These are phyloP conservation scores for Trachelus tabidus DNA, from an alignment of 2,888 invertebrate genomes.

Conservation along the genomic window DNA sequence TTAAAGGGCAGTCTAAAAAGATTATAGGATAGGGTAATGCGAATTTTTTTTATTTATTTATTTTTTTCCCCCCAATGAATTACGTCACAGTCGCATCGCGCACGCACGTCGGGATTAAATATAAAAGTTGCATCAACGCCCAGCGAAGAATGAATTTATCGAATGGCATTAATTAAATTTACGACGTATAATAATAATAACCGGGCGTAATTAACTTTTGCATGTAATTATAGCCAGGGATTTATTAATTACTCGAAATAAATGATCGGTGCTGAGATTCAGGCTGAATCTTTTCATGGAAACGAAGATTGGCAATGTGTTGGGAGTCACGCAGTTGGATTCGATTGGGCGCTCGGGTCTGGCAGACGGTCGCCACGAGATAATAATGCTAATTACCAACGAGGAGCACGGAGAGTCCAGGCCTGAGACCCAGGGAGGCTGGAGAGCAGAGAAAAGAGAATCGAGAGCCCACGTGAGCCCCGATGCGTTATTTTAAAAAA, in stretches of 20 bases:
- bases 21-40: not conserved
- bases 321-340: slow-evolving; percentile 32
- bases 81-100: not conserved
- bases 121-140: not conserved
- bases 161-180: not conserved
- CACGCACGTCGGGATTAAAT: not conserved
- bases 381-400: slow-evolving; percentile 52
- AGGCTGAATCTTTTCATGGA: slow-evolving; percentile 31
- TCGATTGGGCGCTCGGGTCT: slow-evolving; percentile 18
- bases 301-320: slow-evolving; percentile 7
- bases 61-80: not conserved
- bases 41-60: too few species aligned
- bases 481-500: slow-evolving; percentile 49
- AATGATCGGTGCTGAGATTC: slow-evolving; percentile 32
- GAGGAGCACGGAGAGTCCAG: slow-evolving; percentile 29
- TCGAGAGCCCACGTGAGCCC: not conserved
- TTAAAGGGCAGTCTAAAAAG: slow-evolving; percentile 22
- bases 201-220: not conserved
- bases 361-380: slow-evolving; percentile 37
- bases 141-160: not conserved
- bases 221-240: not conserved
- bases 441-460: not conserved
- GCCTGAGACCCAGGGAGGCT: not conserved
- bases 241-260: not conserved
- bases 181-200: not conserved